Evolutionary conservation across 2,888 invertebrate genomes (phyloP), one percentile per base, ranked within the genome.

Genomic region (Folsomia manolachei): DNA sequence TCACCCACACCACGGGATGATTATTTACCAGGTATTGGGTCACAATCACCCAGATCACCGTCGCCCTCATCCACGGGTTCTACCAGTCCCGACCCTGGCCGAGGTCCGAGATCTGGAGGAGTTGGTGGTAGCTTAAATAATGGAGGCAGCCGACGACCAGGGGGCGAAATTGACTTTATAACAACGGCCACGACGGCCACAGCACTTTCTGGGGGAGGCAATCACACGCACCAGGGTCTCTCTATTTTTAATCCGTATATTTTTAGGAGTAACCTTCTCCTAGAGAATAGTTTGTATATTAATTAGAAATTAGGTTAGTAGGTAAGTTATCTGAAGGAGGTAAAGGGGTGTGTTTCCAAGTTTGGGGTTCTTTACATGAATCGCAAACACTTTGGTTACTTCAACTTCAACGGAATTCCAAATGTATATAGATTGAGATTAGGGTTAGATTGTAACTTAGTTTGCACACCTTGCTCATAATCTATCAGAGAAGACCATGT

Each of bases 251-350:
- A 66, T 21, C 65, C 65, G 2, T 66, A 66, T 23, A 66, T 66
- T 27, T 66, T 66, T 21, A 27, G 65, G 11, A 66, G 24, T 21
- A 66, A 52, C 21, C 21, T 66, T 9, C 51, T 64, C 39, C 21
- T 66, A 7, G 65, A 66, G 4, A 66, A 51, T 66, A 66, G 65
- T 39, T 51, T 66, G 65, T 66, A 66, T 23, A 66, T 66, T 52
- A 66, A 66, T 21, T 66, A 66, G n/a, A n/a, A n/a, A n/a, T n/a
- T n/a, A 51, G 2, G 7, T 56, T 14, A n/a, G 7, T 56, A 56
- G 7, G 7, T 56, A 56, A 51, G 51, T 51, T 51, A 18, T 51
- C 9, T 11, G 51, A 11, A 51, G n/a, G n/a, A n/a, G n/a, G n/a
- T n/a, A n/a, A n/a, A n/a, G n/a, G 51, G 51, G 51, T 9, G 9